Evolutionary conservation across 2,113 vertebrate genomes (phyloP), one percentile per base, ranked within the genome.

Genomic region (Solenodon paradoxus): DNA sequence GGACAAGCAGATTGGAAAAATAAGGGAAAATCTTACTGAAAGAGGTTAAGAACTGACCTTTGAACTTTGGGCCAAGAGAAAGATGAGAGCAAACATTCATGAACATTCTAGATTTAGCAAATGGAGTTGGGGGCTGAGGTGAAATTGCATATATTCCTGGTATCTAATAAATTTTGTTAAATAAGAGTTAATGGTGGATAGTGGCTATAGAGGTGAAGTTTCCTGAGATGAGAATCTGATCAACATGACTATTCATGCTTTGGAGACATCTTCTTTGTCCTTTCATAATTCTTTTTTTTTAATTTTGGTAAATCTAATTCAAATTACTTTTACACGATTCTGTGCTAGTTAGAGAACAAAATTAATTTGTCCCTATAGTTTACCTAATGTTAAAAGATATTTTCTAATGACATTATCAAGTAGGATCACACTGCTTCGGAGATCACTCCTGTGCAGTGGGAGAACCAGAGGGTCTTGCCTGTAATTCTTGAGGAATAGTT

Each of bases 261-360:
- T 74, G 35, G 42, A 88, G 30, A 74, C 32, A 19, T 40, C 68
- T 90, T 38, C n/a, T n/a, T 92, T 77, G 2, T 89, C 30, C 51
- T 88, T 69, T 78, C 26, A 15, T 79, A 47, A 75, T 84, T 64
- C 47, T 68, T 96, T 71, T 63, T 30, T 57, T 55, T n/a, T n/a
- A n/a, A n/a, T n/a, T 85, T 88, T 86, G 74, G 93, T 59, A 15
- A 75, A 32, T 85, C 4, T 69, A 57, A 35, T 88, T 51, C 16
- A 86, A 79, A 45, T 74, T 78, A 49, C 88, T 85, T 96, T 94
- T 85, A 69, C 7, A 83, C 38, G 40, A 53, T 78, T 81, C 61
- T 77, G 68, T 95, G 32, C 90, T 69, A 78, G 24, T 72, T 82
- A 92, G 78, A 92, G 59, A 85, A n/a, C 35, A 94, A n/a, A 95